Evolutionary conservation across 2,113 vertebrate genomes (phyloP), one percentile per base, ranked within the genome.

Genomic region (Craseonycteris thonglongyai): DNA sequence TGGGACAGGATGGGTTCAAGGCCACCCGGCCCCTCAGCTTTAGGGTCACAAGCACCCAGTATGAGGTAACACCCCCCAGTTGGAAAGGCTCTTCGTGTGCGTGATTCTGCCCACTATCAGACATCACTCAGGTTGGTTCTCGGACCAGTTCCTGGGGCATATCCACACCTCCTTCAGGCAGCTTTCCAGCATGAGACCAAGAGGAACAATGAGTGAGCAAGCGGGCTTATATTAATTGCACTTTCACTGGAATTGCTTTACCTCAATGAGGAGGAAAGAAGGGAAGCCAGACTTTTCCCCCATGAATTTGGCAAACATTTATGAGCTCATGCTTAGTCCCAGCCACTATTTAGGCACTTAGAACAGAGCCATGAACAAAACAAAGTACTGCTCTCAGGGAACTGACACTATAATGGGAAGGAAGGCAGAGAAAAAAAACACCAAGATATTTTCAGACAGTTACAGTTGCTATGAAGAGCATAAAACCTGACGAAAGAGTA

Each of bases 161-260:
- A 84, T 88, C 59, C 28, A 16, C 72, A 38, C 86, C 83, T 71
- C 89, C 51, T 45, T 95, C 42, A 75, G 85, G 40, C 79, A 82
- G 30, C 85, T 47, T 94, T 95, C 68, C 78, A 68, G 59, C 68
- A 90, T 65, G 92, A 94, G 84, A 92, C 26, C 21, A 92, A 80
- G 79, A 95, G 92, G 58, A 93, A 58, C 84, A 94, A 91, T 21
- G 69, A 94, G 96, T 97, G 92, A 94, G 92, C 40, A 69, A 40
- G 35, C 14, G 26, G 22, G 6, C n/a, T 63, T 75, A 16, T 26
- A 49, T 61, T 90, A 38, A 14, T 56, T 35, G 15, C 35, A 21
- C 38, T 81, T 38, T n/a, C 16, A 33, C 28, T 72, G 76, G 45
- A 69, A 66, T 72, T 45, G 16, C 61, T 72, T 72, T 59, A 26